Evolutionary conservation across 2,113 vertebrate genomes (phyloP).

Genomic region (Brienomyrus brachyistius): DNA sequence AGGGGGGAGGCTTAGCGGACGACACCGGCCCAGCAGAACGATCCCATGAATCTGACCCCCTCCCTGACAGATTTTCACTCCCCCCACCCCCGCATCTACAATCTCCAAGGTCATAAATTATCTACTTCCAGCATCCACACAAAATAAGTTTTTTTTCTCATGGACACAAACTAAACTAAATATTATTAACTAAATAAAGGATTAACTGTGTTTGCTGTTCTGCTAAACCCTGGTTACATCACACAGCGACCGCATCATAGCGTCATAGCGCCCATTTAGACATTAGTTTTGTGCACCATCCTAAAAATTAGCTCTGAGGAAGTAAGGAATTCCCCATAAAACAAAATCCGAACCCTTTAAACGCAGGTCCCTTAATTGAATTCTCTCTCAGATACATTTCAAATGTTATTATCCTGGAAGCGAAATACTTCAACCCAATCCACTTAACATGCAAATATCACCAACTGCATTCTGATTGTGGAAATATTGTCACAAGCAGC

Average conservation of each 20-base stretch:
- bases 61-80: background rate
- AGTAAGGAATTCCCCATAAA: background rate
- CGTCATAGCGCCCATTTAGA: background rate
- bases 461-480: background rate
- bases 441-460: constrained; percentile 3
- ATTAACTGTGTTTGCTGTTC: background rate
- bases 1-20: background rate
- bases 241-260: background rate
- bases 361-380: background rate
- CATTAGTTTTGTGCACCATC: background rate
- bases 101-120: background rate
- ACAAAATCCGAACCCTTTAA: background rate
- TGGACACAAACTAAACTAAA: background rate
- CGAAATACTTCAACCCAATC: background rate
- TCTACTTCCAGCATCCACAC: background rate
- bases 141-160: background rate
- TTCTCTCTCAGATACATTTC: background rate
- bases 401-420: background rate
- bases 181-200: background rate
- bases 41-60: background rate
- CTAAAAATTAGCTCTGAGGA: background rate
- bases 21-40: background rate
- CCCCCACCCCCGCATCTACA: background rate
- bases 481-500: background rate
- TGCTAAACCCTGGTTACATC: background rate